Base-by-base conservation (phyloP, 2,888 invertebrate genomes). In the Tiphia femorata region DNA sequence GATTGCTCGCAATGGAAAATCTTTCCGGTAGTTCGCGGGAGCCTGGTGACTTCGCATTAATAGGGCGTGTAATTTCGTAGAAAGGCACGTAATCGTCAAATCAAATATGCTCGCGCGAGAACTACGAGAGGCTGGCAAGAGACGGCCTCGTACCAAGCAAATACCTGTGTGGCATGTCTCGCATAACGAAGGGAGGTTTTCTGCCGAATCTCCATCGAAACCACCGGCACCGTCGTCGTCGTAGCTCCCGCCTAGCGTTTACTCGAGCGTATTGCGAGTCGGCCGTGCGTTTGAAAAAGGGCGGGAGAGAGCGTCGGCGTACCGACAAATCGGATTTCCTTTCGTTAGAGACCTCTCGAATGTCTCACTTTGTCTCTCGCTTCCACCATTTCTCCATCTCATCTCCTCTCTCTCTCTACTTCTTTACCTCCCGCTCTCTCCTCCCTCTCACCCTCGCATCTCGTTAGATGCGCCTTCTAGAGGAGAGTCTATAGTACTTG, bases 281-380 rank as follows among this genome's bases (percentile, higher is more conserved):
- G 51, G 46, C 41, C 58, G 59, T 43, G 49, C 50, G 52, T 54
- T 57, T 53, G 55, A 57, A 62, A 46, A 53, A 55, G 54, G 30
- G 23, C 12, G 17, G 8, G 60, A 64, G 58, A 64, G 56, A 51
- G 48, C 59, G 60, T 65, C 60, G 56, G 63, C 64, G 63, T 67
- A 55, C 54, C 49, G 61, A 70, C 70, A 75, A 78, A 77, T 78
- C 78, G 72, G 73, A 78, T 78, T 78, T 73, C 67, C 68, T 67
- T 70, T 78, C 73, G 74, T 78, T 77, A 78, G 73, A 68, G 66
- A 71, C 55, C 62, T 58, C 69, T 67, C 71, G 54, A 48, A 46
- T 44, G 40, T 35, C 51, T 59, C 35, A 38, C 29, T 41, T 33
- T 23, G 42, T 21, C 51, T 51, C 51, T 41, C 38, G 30, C 58